Evolutionary conservation across 2,113 vertebrate genomes (phyloP).

Genomic region (Nibea albiflora): DNA sequence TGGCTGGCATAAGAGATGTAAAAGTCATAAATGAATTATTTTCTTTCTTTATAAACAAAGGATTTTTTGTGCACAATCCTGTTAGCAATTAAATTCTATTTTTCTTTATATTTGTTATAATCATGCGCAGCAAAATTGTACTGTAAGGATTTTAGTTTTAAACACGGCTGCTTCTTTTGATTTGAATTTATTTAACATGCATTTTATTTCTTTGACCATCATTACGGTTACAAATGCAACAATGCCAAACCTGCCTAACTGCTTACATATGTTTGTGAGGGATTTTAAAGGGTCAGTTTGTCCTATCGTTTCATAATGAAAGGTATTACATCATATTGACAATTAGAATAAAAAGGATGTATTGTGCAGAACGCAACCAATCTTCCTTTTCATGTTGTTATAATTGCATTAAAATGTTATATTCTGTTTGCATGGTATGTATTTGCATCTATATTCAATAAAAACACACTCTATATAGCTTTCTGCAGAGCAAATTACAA

Average conservation of each 20-base stretch:
- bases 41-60: not conserved
- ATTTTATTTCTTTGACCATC: conserved; percentile 5
- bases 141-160: not conserved
- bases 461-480: not conserved
- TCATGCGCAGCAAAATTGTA: not conserved
- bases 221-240: conserved; percentile 8
- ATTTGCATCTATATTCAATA: conserved; percentile 16
- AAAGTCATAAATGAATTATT: not conserved
- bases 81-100: conserved; percentile 2
- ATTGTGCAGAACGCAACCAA: conserved; percentile 6
- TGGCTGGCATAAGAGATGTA: not conserved
- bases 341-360: not conserved
- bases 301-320: conserved; percentile 29
- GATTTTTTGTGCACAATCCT: not conserved
- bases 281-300: conserved; percentile 6
- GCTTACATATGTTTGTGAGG: conserved; percentile 24
- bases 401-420: conserved; percentile 4
- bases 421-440: conserved; percentile 4
- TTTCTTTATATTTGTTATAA: not conserved
- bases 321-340: conserved; percentile 12
- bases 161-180: not conserved
- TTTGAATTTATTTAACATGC: conserved; percentile 6
- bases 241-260: conserved; percentile 17
- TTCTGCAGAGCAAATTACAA: conserved; percentile 36
- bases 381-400: conserved; percentile 14